phyloP scores from a whole-genome alignment of 2,113 vertebrate genomes.

The Oostethus manadensis region DNA sequence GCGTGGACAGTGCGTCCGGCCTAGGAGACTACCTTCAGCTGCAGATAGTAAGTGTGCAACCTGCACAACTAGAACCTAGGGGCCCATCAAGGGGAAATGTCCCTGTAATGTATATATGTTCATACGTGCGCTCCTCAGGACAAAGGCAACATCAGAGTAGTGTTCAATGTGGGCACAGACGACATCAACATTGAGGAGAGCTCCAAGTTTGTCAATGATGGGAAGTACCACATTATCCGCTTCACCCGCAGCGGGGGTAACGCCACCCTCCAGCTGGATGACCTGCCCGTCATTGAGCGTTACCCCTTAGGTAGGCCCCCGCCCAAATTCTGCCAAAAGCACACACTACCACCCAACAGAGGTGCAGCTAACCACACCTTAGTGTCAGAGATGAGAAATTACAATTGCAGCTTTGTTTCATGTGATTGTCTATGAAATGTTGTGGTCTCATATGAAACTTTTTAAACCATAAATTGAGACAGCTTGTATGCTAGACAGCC shows the following conservation, averaged over 20 bases:
- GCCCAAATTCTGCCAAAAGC: slow-evolving; percentile 27
- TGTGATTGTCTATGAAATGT: slow-evolving; percentile 63
- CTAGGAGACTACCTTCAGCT: slow-evolving; percentile 97
- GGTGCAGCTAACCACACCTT: slow-evolving; percentile 35
- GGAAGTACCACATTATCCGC: slow-evolving; percentile 96
- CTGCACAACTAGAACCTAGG: not conserved
- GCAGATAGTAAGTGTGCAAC: slow-evolving; percentile 86
- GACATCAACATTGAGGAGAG: slow-evolving; percentile 99
- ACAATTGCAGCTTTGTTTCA: slow-evolving; percentile 52
- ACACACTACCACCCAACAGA: slow-evolving; percentile 24
- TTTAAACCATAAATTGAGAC: slow-evolving; percentile 68
- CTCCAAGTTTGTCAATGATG: slow-evolving; percentile 97
- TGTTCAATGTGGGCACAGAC: slow-evolving; percentile 98
- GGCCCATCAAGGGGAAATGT: not conserved
- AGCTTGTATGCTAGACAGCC: slow-evolving; percentile 50
- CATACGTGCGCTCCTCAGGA: slow-evolving; percentile 68
- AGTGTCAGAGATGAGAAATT: slow-evolving; percentile 38
- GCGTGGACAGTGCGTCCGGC: slow-evolving; percentile 95
- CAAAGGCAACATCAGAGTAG: slow-evolving; percentile 96
- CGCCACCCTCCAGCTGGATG: slow-evolving; percentile 97
- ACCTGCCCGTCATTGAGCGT: slow-evolving; percentile 94
- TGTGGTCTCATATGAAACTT: slow-evolving; percentile 64
- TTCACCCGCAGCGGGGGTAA: slow-evolving; percentile 98
- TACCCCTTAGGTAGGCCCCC: slow-evolving; percentile 92
- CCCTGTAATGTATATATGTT: not conserved